A percentile compares a stretch with the other conserved stretches of the same genome.
phyloP scores from a whole-genome alignment of 1,140 invertebrate species.

The Trichomalopsis sarcophagae region DNA sequence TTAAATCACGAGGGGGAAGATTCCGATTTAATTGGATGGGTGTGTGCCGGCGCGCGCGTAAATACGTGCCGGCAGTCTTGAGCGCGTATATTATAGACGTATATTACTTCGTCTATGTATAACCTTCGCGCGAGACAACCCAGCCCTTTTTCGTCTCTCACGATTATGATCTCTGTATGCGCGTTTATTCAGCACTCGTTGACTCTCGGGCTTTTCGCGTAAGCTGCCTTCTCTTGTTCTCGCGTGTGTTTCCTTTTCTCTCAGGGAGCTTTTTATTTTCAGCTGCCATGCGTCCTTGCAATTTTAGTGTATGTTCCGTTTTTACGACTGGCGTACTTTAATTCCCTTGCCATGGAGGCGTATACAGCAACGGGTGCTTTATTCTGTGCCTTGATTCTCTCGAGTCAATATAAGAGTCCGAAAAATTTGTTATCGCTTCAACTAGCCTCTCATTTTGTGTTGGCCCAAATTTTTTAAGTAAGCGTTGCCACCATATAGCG shows the following conservation, averaged over 20 bases:
- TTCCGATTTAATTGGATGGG: slow-evolving; percentile 38
- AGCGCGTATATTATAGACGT: background rate
- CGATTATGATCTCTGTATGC: background rate
- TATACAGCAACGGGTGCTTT: background rate
- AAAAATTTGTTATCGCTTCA: background rate
- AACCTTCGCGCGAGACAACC: background rate
- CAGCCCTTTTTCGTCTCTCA: background rate
- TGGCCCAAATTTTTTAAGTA: no score
- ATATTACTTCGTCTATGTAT: background rate
- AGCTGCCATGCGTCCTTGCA: slow-evolving; percentile 9
- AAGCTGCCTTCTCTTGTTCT: background rate
- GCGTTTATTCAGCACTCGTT: background rate
- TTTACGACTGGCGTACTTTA: slow-evolving; percentile 10
- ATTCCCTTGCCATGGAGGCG: background rate
- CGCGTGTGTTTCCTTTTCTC: background rate
- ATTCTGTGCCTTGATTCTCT: no score
- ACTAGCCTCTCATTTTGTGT: background rate
- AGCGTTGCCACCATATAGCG: no score
- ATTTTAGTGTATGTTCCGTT: slow-evolving; percentile 5
- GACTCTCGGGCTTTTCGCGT: background rate
- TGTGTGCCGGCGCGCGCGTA: background rate
- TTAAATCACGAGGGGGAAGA: slow-evolving; percentile 48
- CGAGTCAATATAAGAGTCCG: no score
- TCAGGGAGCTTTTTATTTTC: slow-evolving; percentile 17
- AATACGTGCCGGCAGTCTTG: slow-evolving; percentile 10